Evolutionary conservation across 1,140 invertebrate species (phyloP), one percentile per base, ranked within the genome.

Genomic region (Drosophila sturtevanti): DNA sequence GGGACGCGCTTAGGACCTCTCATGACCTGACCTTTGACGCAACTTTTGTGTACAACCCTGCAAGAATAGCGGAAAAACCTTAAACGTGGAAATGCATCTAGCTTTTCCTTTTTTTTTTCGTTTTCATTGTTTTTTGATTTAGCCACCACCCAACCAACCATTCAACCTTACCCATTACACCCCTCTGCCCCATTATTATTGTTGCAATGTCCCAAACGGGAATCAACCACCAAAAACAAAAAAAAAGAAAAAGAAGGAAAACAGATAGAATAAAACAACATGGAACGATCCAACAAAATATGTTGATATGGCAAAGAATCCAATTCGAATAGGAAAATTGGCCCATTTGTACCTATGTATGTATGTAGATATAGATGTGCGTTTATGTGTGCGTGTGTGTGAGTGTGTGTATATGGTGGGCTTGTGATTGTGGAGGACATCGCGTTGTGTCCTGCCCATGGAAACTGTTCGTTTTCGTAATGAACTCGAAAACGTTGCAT

Each of bases 401-500:
- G 38, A 21, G 11, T 21, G 14, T 31, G 52, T 44, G 60, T 44
- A 14, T 16, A 16, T 44, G 41, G 27, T 31, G 27, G 27, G 27
- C 27, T 31, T 31, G 27, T 31, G 27, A 31, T 31, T 48, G 41
- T 48, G 41, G 41, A 48, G 41, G 41, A 48, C 41, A 48, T 48
- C 41, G 41, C 41, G 41, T 48, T 48, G 41, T 48, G 41, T 48
- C 16, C 41, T 16, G 56, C 58, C 22, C 12, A 18, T 21, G 9
- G 37, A 18, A 34, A 37, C 55, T 16, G 51, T 54, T 67, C 60
- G 64, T 63, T 54, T 27, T 38, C 21, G 41, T 79, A 86, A 86
- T 78, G 63, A 75, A 81, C 78, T 63, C 63, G 63, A 79, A 75
- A 76, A 72, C 75, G 81, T 82, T 75, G 81, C 74, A 86, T 87